Conservation (phyloP, 2,888 invertebrate species). For the Fragum fragum region DNA sequence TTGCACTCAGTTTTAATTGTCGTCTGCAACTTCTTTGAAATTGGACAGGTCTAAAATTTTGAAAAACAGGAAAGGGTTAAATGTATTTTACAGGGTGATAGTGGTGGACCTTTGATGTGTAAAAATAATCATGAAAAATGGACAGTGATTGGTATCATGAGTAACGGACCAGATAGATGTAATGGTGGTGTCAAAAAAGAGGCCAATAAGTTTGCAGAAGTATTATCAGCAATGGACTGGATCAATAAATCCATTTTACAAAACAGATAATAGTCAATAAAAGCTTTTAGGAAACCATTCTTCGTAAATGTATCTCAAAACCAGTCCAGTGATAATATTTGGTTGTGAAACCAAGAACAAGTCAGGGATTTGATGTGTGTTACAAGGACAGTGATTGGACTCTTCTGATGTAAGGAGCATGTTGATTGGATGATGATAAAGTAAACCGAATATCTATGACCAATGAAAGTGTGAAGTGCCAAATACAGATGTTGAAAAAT, state of each 20-base stretch:
- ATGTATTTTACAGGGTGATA: conserved; percentile 77
- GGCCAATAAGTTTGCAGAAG: conserved; percentile 75
- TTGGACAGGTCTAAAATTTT: no score
- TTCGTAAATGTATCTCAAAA: conserved; percentile 5
- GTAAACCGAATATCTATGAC: no score
- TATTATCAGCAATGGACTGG: conserved; percentile 68
- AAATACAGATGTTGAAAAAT: no score
- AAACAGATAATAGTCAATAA: conserved; percentile 13
- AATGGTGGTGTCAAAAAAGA: conserved; percentile 45
- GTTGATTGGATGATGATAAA: not conserved
- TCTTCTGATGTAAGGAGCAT: not conserved
- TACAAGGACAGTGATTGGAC: not conserved
- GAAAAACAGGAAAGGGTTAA: no score
- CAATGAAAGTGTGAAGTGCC: no score
- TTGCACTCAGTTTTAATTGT: no score
- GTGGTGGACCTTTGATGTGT: conserved; percentile 82
- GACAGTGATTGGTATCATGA: conserved; percentile 77
- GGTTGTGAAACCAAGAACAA: not conserved
- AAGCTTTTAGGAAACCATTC: not conserved
- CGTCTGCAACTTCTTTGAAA: no score
- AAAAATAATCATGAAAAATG: conserved; percentile 70
- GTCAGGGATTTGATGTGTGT: conserved; percentile 5
- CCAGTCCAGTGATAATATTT: conserved; percentile 16
- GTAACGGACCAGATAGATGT: conserved; percentile 74
- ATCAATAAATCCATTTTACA: conserved; percentile 48